Evolutionary conservation across 2,888 invertebrate species (phyloP).

Genomic region (Synergus umbraculus): DNA sequence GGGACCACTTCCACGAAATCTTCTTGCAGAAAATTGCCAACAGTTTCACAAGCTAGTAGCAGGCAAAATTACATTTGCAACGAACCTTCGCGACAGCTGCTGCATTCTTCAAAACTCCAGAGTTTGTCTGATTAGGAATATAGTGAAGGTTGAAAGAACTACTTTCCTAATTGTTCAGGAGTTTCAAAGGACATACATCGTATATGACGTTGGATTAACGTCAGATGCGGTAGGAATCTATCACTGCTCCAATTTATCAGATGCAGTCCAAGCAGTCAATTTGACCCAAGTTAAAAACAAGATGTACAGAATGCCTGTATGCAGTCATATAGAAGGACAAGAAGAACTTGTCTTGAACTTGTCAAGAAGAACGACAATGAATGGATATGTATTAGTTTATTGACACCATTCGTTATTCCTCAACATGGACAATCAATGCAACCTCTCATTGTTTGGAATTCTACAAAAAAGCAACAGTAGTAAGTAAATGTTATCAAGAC

Average conservation of each 20-base stretch:
- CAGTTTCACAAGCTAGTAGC: constrained; percentile 24
- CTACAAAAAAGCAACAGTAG: too few species aligned
- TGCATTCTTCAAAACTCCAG: constrained; percentile 12
- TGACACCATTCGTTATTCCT: too few species aligned
- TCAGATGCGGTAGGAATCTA: neutral
- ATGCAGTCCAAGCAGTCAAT: neutral
- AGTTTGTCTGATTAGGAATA: constrained; percentile 6
- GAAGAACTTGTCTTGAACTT: too few species aligned
- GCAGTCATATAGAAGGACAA: constrained; percentile 12
- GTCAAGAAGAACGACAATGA: too few species aligned
- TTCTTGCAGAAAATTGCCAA: neutral
- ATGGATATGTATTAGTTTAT: neutral
- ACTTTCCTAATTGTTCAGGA: constrained; percentile 2
- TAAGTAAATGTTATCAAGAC: too few species aligned
- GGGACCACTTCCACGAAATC: constrained; percentile 13
- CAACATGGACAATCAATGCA: too few species aligned
- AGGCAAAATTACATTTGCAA: neutral
- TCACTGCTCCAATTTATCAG: neutral
- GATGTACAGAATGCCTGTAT: constrained; percentile 19
- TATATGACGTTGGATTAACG: constrained; percentile 10
- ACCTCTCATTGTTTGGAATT: too few species aligned
- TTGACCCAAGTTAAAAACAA: neutral
- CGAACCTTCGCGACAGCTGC: constrained; percentile 1
- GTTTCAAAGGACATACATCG: neutral
- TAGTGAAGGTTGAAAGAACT: neutral